Conservation (phyloP, 2,797 vertebrate genomes). For the Gymnothorax javanicus region DNA sequence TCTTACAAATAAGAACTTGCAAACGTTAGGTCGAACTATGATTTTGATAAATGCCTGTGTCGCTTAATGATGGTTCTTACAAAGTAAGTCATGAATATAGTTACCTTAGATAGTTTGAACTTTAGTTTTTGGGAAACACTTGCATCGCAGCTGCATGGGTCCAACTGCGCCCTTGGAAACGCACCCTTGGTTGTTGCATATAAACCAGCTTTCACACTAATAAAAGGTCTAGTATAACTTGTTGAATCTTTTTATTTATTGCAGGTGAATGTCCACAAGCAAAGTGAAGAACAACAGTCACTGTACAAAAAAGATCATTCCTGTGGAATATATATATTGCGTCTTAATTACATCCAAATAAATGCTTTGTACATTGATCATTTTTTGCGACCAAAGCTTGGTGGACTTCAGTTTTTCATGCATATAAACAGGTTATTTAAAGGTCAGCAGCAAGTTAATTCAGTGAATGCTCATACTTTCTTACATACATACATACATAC, state of each 20-base stretch:
- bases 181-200: slow-evolving; percentile 46
- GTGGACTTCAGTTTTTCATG: slow-evolving; percentile 79
- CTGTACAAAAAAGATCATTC: slow-evolving; percentile 77
- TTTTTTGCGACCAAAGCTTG: slow-evolving; percentile 77
- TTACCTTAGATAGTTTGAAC: no score
- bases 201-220: slow-evolving; percentile 36
- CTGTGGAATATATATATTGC: slow-evolving; percentile 70
- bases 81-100: no score
- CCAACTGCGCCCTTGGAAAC: no score
- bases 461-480: slow-evolving; percentile 68
- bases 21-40: no score
- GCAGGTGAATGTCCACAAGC: slow-evolving; percentile 73
- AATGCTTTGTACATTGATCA: slow-evolving; percentile 77
- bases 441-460: slow-evolving; percentile 80
- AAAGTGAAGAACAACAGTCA: slow-evolving; percentile 70
- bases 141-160: no score
- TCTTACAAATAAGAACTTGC: neutral
- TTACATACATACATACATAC: slow-evolving; percentile 58
- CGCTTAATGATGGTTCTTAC: no score
- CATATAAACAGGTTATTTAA: slow-evolving; percentile 87
- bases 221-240: slow-evolving; percentile 62
- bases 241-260: slow-evolving; percentile 75
- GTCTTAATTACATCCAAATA: slow-evolving; percentile 65
- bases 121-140: no score
- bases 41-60: no score